These are phyloP conservation scores for Junonia oenone DNA, from an alignment of 2,888 invertebrate species.

Conservation along the genomic window DNA sequence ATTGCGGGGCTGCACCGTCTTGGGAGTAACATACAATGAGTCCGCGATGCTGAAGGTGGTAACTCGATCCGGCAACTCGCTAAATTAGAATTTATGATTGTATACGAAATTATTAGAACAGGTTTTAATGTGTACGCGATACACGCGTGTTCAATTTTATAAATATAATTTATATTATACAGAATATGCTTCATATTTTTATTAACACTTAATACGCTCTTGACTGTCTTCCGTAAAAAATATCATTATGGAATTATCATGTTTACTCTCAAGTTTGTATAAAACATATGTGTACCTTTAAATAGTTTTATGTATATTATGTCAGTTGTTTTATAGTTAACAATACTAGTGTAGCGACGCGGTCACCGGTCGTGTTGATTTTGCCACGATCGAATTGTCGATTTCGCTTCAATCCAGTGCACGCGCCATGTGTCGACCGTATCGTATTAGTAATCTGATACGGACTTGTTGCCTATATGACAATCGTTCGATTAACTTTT, in stretches of 20 bases:
- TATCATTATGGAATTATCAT: too few species aligned
- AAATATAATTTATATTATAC: background rate
- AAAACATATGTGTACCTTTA: too few species aligned
- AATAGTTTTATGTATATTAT: too few species aligned
- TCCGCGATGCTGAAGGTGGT: conserved; percentile 70
- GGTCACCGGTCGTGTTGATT: conserved; percentile 51
- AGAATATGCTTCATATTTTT: background rate
- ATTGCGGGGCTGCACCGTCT: conserved; percentile 70
- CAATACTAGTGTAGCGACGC: conserved; percentile 30
- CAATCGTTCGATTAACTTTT: conserved; percentile 22
- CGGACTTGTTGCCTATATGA: conserved; percentile 45
- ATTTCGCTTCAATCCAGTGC: conserved; percentile 58
- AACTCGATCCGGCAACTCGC: conserved; percentile 70
- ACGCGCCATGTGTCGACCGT: conserved; percentile 55
- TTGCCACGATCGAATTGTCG: conserved; percentile 55
- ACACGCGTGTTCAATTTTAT: conserved; percentile 1
- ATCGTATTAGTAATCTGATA: conserved; percentile 61
- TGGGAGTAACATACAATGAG: conserved; percentile 74
- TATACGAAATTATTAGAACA: conserved; percentile 75
- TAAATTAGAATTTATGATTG: conserved; percentile 80
- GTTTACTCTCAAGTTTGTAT: too few species aligned
- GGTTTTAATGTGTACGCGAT: conserved; percentile 42
- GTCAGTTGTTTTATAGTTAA: conserved; percentile 18
- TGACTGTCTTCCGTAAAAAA: background rate
- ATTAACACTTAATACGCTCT: background rate